Evolutionary conservation across 2,113 vertebrate genomes (phyloP).

Genomic region (Sinosuthora webbiana): DNA sequence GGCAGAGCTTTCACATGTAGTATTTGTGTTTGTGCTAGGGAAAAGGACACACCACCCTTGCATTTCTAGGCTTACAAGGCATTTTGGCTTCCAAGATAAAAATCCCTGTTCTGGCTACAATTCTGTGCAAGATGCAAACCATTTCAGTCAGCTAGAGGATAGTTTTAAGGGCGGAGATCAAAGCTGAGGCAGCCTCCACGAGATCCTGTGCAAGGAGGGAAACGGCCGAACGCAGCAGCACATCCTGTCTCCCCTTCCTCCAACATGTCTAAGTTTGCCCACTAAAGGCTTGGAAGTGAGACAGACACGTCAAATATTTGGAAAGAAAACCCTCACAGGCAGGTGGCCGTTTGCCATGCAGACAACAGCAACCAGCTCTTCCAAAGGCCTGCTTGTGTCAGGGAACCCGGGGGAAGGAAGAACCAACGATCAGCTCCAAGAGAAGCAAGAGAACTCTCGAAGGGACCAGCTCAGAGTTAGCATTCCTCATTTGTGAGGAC

Average conservation of each 20-base stretch:
- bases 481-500: not conserved
- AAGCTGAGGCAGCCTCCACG: not conserved
- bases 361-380: not conserved
- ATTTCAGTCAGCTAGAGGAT: not conserved
- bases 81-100: not conserved
- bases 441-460: not conserved
- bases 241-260: not conserved
- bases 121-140: not conserved
- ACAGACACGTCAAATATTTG: not conserved
- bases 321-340: not conserved
- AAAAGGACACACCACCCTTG: not conserved
- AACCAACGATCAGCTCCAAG: not conserved
- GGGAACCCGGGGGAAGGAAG: not conserved
- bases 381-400: not conserved
- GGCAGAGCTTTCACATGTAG: not conserved
- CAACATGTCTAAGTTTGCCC: not conserved
- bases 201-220: not conserved
- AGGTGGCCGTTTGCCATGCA: not conserved
- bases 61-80: not conserved
- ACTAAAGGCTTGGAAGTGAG: not conserved
- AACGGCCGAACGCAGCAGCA: rapidly evolving
- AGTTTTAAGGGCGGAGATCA: rapidly evolving
- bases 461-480: not conserved
- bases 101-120: not conserved
- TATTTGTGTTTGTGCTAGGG: not conserved